Base-by-base conservation (phyloP, 2,113 vertebrate genomes). In the Indicator indicator region DNA sequence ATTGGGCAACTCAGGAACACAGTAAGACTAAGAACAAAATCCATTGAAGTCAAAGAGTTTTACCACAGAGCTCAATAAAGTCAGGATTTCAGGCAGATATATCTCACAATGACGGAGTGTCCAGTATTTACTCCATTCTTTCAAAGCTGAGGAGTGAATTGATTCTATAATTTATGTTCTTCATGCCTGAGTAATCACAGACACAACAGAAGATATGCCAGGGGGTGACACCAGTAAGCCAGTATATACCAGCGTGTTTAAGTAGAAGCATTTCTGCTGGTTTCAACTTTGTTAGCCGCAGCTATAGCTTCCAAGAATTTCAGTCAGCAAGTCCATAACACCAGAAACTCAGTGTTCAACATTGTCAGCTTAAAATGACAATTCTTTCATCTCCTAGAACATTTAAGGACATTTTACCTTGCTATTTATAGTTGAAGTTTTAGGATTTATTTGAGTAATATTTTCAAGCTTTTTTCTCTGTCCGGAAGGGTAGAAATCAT, bases 1-100 rank as follows among this genome's bases (percentile, higher is more conserved):
- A 32, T 20, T 70, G 59, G 38, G 81, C 79, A 79, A 75, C 42
- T 64, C 59, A 78, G 69, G 75, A 93, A 54, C 9, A 36, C 38
- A 64, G 9, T 54, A 58, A 60, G n/a, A 71, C 12, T 21, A 46
- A 60, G 36, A 91, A 36, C 26, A 80, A 85, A 79, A 78, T 54
- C 48, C 11, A 26, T 40, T 71, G 20, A 86, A 79, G 23, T 50
- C 20, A 58, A 64, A 78, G 21, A 28, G 19, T 72, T 95, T 72
- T 79, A 33, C 16, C 28, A 21, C 0, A 4, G n/a, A 7, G 0
- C 80, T 75, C 46, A 72, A 9, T 55, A 32, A 50, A 3, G 1
- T 42, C 33, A 78, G 11, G 11, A 44, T 74, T 88, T 74, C 46
- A 78, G 38, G 3, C 27, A 64, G 21, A 84, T 8, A 17, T 20